Percentiles rank a stretch among this genome's conserved stretches.
Evolutionary conservation across 2,797 vertebrate species (phyloP).

Genomic region (Bovichtus diacanthus): DNA sequence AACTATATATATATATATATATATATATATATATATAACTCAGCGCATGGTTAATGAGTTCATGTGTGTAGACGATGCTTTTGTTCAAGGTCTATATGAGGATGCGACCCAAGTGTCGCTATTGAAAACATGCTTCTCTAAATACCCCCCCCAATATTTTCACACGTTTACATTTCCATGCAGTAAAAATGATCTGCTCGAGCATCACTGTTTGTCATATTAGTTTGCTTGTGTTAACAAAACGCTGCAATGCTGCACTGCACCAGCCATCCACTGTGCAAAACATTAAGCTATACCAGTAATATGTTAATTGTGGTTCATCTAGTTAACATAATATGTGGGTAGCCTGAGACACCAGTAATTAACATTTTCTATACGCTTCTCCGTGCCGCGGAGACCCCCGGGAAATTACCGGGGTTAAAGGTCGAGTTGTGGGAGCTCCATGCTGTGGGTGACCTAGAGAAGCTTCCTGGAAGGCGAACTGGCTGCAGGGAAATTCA

Average conservation of each 20-base stretch:
- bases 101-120: not conserved
- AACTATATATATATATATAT: no score
- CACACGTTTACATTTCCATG: slow-evolving; percentile 1
- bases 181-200: slow-evolving; percentile 4
- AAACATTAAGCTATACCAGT: slow-evolving; percentile 52
- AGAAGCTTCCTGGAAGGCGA: slow-evolving; percentile 59
- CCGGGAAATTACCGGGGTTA: slow-evolving; percentile 79
- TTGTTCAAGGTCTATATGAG: not conserved
- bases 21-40: no score
- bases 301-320: slow-evolving; percentile 73
- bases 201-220: slow-evolving; percentile 6
- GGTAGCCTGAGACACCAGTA: slow-evolving; percentile 66
- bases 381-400: slow-evolving; percentile 44
- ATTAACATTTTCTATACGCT: slow-evolving; percentile 75
- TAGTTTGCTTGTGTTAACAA: slow-evolving; percentile 28
- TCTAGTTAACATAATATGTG: slow-evolving; percentile 78
- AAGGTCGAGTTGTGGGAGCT: slow-evolving; percentile 63
- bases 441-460: slow-evolving; percentile 68
- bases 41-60: not conserved
- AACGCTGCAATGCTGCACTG: slow-evolving; percentile 50
- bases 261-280: slow-evolving; percentile 43
- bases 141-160: not conserved
- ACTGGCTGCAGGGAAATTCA: slow-evolving; percentile 53
- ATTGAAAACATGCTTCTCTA: not conserved
- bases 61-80: not conserved